Conservation (phyloP, 2,113 vertebrate species). For the Tachycineta bicolor region DNA sequence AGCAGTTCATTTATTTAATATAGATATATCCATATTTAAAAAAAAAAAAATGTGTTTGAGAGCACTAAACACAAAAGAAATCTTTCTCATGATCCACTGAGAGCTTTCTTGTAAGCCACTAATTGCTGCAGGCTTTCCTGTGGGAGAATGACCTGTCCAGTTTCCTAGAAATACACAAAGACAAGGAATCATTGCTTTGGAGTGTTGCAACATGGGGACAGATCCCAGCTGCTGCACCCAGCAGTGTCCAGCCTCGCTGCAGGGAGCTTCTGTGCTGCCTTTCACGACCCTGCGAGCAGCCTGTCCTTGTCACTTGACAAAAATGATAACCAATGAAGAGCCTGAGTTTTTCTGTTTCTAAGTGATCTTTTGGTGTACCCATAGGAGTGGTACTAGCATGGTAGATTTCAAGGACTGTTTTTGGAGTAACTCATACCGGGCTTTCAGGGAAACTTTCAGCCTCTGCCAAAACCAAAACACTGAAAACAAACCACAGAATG, state of each 20-base stretch:
- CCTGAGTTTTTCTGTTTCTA: background rate
- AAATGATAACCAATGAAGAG: background rate
- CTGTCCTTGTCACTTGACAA: background rate
- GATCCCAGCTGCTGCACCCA: background rate
- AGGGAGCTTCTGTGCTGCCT: background rate
- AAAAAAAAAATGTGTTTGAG: background rate
- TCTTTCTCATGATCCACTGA: background rate
- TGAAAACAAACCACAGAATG: background rate
- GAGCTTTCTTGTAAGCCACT: background rate
- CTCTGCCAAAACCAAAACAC: background rate
- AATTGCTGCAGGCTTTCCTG: background rate
- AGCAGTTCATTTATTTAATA: background rate
- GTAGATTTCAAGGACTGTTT: background rate
- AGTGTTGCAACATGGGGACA: rapidly evolving
- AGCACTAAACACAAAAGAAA: background rate
- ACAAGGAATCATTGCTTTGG: background rate
- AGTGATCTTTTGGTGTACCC: background rate
- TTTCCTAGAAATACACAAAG: background rate
- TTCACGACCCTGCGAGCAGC: background rate
- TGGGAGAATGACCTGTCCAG: background rate
- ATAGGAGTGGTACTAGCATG: background rate
- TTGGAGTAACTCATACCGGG: background rate
- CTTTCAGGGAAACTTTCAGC: background rate
- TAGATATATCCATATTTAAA: background rate
- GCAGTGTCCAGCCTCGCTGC: background rate